These are phyloP conservation scores for Arrhamphus sclerolepis DNA, from an alignment of 2,797 vertebrate species.

Conservation along the genomic window DNA sequence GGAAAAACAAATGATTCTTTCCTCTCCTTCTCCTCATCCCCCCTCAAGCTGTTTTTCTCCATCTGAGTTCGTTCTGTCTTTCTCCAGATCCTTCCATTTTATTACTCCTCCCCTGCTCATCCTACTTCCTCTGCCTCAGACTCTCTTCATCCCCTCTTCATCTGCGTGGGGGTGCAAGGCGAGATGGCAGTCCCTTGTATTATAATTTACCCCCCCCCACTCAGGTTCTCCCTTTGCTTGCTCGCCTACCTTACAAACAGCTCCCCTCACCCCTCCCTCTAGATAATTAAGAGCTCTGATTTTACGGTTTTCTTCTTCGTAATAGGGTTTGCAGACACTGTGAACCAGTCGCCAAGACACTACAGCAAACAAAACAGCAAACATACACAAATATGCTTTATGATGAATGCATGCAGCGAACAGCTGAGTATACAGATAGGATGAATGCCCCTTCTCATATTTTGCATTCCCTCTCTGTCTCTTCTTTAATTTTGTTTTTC, in stretches of 20 bases:
- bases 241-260: constrained; percentile 7
- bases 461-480: constrained; percentile 31
- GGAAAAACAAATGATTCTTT: constrained; percentile 73
- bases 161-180: constrained; percentile 52
- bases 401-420: constrained; percentile 66
- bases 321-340: constrained; percentile 76
- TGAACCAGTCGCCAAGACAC: constrained; percentile 63
- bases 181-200: constrained; percentile 53
- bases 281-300: constrained; percentile 82
- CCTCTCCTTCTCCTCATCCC: constrained; percentile 17
- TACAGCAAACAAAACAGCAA: constrained; percentile 18
- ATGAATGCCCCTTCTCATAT: constrained; percentile 54
- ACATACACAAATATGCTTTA: constrained; percentile 45
- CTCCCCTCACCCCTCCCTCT: constrained; percentile 42
- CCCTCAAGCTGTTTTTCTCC: constrained; percentile 54
- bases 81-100: constrained; percentile 25
- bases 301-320: constrained; percentile 77
- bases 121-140: constrained; percentile 51
- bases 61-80: constrained; percentile 49
- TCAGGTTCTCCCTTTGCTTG: constrained; percentile 24
- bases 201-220: constrained; percentile 18
- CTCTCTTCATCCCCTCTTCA: constrained; percentile 60
- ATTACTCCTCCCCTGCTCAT: constrained; percentile 44
- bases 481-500: constrained; percentile 20
- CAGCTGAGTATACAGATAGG: constrained; percentile 62